Evolutionary conservation across 2,797 vertebrate genomes (phyloP).

Genomic region (Cryptoprocta ferox): DNA sequence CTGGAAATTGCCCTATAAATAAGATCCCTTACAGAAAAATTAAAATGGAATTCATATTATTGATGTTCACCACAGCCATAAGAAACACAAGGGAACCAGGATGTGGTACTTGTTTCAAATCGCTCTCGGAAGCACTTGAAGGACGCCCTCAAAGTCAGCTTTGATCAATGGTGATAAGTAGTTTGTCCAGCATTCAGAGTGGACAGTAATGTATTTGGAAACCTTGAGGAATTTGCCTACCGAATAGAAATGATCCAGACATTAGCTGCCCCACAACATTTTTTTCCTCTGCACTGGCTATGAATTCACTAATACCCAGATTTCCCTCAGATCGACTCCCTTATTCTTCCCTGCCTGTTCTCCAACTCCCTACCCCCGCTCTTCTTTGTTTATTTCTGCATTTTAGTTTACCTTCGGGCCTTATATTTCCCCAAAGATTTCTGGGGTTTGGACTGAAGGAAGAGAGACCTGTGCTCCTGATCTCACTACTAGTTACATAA

Average conservation of each 20-base stretch:
- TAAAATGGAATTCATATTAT: constrained; percentile 90
- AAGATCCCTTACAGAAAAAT: constrained; percentile 88
- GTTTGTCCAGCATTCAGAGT: constrained; percentile 71
- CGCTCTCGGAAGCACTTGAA: constrained; percentile 82
- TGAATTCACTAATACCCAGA: constrained; percentile 48
- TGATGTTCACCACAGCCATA: constrained; percentile 86
- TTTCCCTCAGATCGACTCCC: neutral
- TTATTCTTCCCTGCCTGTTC: neutral
- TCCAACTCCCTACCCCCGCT: fast-evolving
- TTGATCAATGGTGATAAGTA: constrained; percentile 83
- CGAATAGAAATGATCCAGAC: constrained; percentile 67
- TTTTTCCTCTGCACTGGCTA: neutral
- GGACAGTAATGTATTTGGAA: constrained; percentile 76
- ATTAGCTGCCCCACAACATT: constrained; percentile 38
- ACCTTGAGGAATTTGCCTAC: constrained; percentile 83
- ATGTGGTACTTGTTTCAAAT: constrained; percentile 86
- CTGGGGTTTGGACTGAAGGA: neutral
- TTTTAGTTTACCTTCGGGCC: neutral
- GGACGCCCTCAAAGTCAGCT: constrained; percentile 85
- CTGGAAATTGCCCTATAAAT: constrained; percentile 89
- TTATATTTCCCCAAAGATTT: neutral
- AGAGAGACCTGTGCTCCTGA: neutral
- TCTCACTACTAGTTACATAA: neutral
- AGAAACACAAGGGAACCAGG: constrained; percentile 81
- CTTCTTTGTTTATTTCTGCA: neutral